Conservation (phyloP, 2,113 vertebrate species). For the Petrocephalus zakoni region DNA sequence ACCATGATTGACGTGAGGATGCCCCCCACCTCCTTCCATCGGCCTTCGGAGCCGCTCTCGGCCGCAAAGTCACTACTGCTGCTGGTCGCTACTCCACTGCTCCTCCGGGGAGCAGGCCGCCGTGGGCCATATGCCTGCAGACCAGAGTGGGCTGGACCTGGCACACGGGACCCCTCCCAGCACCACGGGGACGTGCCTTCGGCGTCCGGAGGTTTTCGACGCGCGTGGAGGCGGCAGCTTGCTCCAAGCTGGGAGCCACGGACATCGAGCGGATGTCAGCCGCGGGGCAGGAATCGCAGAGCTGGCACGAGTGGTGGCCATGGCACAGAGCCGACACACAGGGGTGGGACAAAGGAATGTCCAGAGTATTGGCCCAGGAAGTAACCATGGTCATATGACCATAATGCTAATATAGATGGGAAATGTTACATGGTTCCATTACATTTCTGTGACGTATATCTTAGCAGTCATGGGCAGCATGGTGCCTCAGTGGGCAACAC, state of each 20-base stretch:
- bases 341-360: constrained; percentile 4
- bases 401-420: not conserved
- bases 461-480: not conserved
- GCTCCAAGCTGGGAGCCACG: not conserved
- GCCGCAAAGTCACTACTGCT: not conserved
- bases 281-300: not conserved
- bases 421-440: not conserved
- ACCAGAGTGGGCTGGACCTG: not conserved
- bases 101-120: not conserved
- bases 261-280: constrained; percentile 3
- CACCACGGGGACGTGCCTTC: not conserved
- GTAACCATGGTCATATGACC: not conserved
- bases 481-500: not conserved
- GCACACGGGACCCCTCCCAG: not conserved
- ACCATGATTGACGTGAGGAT: not conserved
- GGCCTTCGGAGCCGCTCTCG: not conserved
- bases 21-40: not conserved
- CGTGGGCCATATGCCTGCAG: constrained; percentile 7
- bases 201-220: not conserved
- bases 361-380: not conserved
- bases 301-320: not conserved
- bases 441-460: not conserved
- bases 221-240: constrained; percentile 7
- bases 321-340: not conserved
- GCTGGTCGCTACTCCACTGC: not conserved